Evolutionary conservation across 2,113 vertebrate genomes (phyloP).

Genomic region (Phasianus colchicus): DNA sequence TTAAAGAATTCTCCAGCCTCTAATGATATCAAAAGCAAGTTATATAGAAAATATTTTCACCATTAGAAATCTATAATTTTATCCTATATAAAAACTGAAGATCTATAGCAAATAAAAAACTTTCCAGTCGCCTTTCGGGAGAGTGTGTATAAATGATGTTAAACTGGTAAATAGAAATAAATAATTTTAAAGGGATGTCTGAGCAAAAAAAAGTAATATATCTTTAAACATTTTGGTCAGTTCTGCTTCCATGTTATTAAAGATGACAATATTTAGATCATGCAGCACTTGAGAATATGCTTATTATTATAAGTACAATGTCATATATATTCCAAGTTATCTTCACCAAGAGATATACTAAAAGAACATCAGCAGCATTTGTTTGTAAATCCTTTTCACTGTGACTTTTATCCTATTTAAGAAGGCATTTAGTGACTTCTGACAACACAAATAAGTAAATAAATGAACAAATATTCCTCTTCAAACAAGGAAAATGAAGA

Average conservation of each 20-base stretch:
- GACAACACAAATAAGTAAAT: background rate
- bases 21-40: background rate
- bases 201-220: background rate
- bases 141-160: background rate
- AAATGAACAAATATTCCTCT: slow-evolving; percentile 2
- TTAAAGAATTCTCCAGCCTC: background rate
- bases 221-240: background rate
- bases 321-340: background rate
- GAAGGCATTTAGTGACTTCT: slow-evolving; percentile 25
- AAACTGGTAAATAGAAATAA: background rate
- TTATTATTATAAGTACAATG: slow-evolving; percentile 18
- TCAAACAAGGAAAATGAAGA: background rate
- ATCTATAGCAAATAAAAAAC: background rate
- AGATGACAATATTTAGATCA: background rate
- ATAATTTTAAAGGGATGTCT: background rate
- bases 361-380: slow-evolving; percentile 17
- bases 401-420: slow-evolving; percentile 34
- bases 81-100: background rate
- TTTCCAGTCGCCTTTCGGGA: background rate
- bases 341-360: slow-evolving; percentile 22
- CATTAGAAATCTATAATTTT: background rate
- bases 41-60: background rate
- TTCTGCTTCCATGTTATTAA: background rate
- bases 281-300: slow-evolving; percentile 22
- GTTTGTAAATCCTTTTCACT: slow-evolving; percentile 16